A percentile compares a stretch with the other conserved stretches of the same genome.
These are phyloP conservation scores for Pachydiplax longipennis DNA, from an alignment of 2,888 invertebrate genomes.

Conservation along the genomic window DNA sequence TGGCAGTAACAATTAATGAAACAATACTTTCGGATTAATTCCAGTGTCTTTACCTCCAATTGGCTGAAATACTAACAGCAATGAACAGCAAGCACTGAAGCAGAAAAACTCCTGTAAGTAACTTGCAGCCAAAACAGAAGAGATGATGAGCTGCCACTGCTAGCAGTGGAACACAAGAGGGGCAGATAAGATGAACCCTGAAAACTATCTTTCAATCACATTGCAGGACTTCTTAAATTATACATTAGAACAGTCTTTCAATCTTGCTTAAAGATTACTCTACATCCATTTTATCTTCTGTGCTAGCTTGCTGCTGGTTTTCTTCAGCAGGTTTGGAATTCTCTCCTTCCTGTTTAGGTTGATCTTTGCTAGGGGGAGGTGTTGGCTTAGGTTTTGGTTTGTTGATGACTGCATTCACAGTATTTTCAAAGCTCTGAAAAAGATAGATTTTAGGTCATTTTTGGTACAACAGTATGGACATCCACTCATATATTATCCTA, in stretches of 20 bases:
- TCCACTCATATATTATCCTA: too few species aligned
- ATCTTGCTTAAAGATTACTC: conserved; percentile 55
- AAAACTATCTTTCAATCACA: conserved; percentile 26
- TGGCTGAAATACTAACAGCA: conserved; percentile 30
- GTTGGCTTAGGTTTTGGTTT: conserved; percentile 79
- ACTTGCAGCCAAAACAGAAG: conserved; percentile 18
- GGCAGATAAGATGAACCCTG: conserved; percentile 33
- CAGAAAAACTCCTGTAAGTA: conserved; percentile 3
- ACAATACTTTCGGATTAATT: not conserved
- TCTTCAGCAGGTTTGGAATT: conserved; percentile 22
- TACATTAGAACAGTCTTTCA: not conserved
- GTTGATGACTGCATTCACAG: conserved; percentile 76
- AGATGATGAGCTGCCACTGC: conserved; percentile 9
- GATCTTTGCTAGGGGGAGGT: conserved; percentile 64
- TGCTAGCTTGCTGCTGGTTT: conserved; percentile 48
- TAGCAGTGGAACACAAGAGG: conserved; percentile 5
- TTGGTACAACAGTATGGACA: not conserved
- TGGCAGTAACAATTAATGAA: conserved; percentile 15
- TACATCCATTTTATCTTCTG: conserved; percentile 61
- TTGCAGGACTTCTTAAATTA: conserved; percentile 9
- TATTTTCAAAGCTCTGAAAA: conserved; percentile 64
- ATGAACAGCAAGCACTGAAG: conserved; percentile 29
- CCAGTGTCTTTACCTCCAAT: conserved; percentile 3
- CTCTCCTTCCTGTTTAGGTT: not conserved
- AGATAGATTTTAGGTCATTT: conserved; percentile 38